Conservation (phyloP, 2,113 vertebrate genomes). For the Urocynchramus pylzowi region DNA sequence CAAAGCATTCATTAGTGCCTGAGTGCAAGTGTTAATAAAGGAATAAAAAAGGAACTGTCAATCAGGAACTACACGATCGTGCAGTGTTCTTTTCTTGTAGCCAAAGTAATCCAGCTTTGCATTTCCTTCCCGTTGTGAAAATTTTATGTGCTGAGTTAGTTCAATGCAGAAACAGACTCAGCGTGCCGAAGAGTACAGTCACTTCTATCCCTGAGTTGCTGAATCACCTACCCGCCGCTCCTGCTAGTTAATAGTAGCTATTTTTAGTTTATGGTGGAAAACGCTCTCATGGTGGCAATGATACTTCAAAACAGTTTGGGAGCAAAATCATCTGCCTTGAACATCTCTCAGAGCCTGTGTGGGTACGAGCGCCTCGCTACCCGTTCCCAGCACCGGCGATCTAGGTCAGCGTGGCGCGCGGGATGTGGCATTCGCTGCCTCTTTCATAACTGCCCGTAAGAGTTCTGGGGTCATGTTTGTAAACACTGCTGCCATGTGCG, state of each 20-base stretch:
- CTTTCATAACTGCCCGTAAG: constrained; percentile 69
- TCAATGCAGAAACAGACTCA: not conserved
- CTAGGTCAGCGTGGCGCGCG: not conserved
- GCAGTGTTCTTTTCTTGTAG: not conserved
- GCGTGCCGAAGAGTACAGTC: not conserved
- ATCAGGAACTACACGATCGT: not conserved
- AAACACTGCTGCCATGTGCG: constrained; percentile 82
- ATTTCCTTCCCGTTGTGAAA: not conserved
- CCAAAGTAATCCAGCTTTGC: not conserved
- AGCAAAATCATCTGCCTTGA: not conserved
- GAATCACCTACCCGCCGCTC: constrained; percentile 24
- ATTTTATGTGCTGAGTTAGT: constrained; percentile 8
- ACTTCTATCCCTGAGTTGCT: not conserved
- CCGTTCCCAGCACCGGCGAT: not conserved
- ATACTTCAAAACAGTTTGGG: constrained; percentile 24
- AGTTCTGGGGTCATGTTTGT: constrained; percentile 82
- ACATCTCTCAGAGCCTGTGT: not conserved
- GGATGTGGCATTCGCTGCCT: constrained; percentile 43
- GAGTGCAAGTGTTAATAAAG: not conserved
- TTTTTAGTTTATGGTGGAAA: constrained; percentile 64
- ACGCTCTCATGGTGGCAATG: not conserved
- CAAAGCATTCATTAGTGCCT: not conserved
- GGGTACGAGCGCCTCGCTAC: not conserved
- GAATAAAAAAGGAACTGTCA: not conserved
- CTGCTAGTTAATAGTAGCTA: constrained; percentile 47